Evolutionary conservation across 2,113 vertebrate genomes (phyloP), one percentile per base, ranked within the genome.

Genomic region (Equus przewalskii): DNA sequence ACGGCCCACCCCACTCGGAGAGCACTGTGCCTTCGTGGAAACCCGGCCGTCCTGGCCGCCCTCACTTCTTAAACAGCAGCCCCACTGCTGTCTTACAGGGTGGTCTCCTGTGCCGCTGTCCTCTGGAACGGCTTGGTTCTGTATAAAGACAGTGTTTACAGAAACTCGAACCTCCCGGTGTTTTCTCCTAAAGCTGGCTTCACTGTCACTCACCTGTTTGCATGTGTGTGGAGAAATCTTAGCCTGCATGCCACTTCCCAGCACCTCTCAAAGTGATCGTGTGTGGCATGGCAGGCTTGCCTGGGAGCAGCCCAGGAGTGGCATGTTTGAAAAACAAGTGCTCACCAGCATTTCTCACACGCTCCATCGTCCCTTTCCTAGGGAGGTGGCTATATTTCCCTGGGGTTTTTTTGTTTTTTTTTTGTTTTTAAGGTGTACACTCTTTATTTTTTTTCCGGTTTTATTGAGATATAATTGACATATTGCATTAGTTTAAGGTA

Each of bases 1-100:
- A 2, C 12, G 19, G 60, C 62, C 69, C 1, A 3, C 2, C 0
- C 44, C 3, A 0, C 28, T 21, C 0, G 0, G 72, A 62, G 73
- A 49, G 24, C 8, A 0, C 33, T 1, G 16, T 14, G 1, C 3
- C 2, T 4, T 22, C 12, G 3, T 9, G 56, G 72, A n/a, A 58
- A 26, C 62, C 21, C 24, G 7, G 49, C 49, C 0, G 2, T 41
- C 62, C 33, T 5, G 1, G 41, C 36, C 33, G 4, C 46, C 36
- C 21, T 41, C 33, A 41, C 36, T 41, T 41, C 36, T 41, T 41
- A 41, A 41, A 4, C 13, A 83, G 49, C 56, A 19, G 28, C 60
- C 5, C 44, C 8, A 1, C 5, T 15, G 36, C 80, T 12, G 0
- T 24, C 11, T 44, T 44, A 11, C 30, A 28, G 12, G 6, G 10